Evolutionary conservation across 2,797 vertebrate genomes (phyloP), one percentile per base, ranked within the genome.

Genomic region (Euthynnus affinis): DNA sequence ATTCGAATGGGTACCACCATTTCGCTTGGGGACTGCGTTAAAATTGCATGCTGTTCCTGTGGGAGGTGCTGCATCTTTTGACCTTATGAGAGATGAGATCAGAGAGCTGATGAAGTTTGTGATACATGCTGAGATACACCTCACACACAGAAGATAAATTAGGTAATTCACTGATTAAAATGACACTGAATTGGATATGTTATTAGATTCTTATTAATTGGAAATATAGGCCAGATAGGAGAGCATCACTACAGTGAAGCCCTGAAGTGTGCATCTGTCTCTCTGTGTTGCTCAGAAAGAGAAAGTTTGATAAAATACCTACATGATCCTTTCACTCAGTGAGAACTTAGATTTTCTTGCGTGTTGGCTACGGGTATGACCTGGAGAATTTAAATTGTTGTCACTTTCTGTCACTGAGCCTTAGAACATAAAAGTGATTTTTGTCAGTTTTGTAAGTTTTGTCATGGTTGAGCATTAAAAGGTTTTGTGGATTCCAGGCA

Each of bases 1-100:
- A 91, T 93, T 91, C 89, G 89, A 94, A 93, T 92, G 85, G 90
- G 81, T 58, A 70, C 52, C 79, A 84, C 75, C 82, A 61, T 91
- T 95, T 88, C 65, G 71, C 87, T 86, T 66, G 69, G 71, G 62
- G 81, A 89, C 84, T 78, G 56, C 56, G 78, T 89, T 88, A 90
- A 87, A 93, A 88, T 82, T 85, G 71, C 61, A 77, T 86, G 87
- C 20, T 18, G 14, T 78, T 89, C 80, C 25, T 49, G 32, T 69
- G 82, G 80, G 80, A 85, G 53, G 60, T 74, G 72, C 60, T 76
- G 74, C 23, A 71, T 85, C 75, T n/a, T 10, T 58, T 61, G 88
- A 87, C 82, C 76, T 91, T 48, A 66, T 46, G 32, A 49, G 23
- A 83, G 62, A 87, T 55, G 52, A 74, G 74, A 37, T 64, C 20